Evolutionary conservation across 2,113 vertebrate genomes (phyloP), one percentile per base, ranked within the genome.

Genomic region (Corythornis vintsioides): DNA sequence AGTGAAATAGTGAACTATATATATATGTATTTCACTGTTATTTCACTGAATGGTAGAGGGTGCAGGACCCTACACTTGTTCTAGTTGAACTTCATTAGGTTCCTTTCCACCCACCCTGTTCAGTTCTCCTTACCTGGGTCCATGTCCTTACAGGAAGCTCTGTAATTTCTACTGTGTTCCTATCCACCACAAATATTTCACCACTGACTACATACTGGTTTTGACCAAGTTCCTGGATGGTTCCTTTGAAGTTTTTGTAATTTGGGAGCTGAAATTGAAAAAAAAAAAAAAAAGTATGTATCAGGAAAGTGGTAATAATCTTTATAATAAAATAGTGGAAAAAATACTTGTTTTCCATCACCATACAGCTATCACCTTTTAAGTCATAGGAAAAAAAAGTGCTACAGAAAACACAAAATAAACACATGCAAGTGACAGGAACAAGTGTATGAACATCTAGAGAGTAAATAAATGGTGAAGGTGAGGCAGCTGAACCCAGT

Each of bases 141-240:
- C 99, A 99, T 24, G 99, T 99, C 92, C 99, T 98, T 57, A 99
- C 98, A 29, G 99, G 99, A 96, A 99, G 99, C 93, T 99, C 99
- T 60, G 98, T 99, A 96, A 99, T 99, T 97, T 99, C 99, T 22
- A 99, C 98, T 52, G 99, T 99, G 97, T 99, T 99, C 87, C 98
- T 99, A 96, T 99, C 99, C 38, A 99, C 97, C 56, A 99, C 98
- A 31, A 97, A 99, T 94, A 99, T 98, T 96, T 99, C 99, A 83
- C 99, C 99, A 94, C 99, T 99, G 93, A 99, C 98, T 87, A 99
- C 97, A 82, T 98, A 99, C 88, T 99, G 99, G 96, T 99, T 99
- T 92, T 98, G 99, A 86, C 99, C 99, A 95, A 99, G 97, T 92
- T 99, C 99, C 66, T 99, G 98, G 92, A 99, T 98, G 13, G 98